Percentiles rank a stretch among this genome's conserved stretches.
Evolutionary conservation across 2,113 vertebrate genomes (phyloP).

Genomic region (Prunella himalayana): DNA sequence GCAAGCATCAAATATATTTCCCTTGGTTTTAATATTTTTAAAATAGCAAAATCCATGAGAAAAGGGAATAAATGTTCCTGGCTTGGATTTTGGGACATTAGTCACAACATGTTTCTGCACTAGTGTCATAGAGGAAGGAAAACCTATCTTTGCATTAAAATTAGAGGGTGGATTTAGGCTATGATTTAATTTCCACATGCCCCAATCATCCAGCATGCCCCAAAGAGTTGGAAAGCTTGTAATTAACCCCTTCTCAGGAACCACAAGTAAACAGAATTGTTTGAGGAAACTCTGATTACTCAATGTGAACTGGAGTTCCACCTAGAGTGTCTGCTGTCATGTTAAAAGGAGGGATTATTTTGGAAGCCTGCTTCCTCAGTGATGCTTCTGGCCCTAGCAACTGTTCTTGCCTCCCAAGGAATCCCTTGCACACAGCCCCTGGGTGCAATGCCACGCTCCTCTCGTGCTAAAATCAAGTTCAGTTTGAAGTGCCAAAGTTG

Average conservation of each 20-base stretch:
- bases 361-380: neutral
- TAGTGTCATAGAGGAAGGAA: conserved; percentile 41
- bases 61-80: neutral
- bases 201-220: neutral
- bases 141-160: neutral
- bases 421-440: neutral
- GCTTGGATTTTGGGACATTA: neutral
- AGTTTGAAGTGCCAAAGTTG: neutral
- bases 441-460: neutral
- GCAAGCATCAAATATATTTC: neutral
- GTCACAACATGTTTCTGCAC: conserved; percentile 17
- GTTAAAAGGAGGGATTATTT: neutral
- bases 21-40: neutral
- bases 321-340: neutral
- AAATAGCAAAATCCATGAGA: neutral
- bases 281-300: neutral
- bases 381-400: neutral
- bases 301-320: neutral
- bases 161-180: neutral
- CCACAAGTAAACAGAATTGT: neutral
- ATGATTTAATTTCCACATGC: neutral
- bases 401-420: neutral
- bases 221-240: neutral
- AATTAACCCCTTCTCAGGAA: conserved; percentile 8
- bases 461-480: neutral